phyloP scores from a whole-genome alignment of 2,888 invertebrate genomes.

The Hemistola chrysoprasaria region DNA sequence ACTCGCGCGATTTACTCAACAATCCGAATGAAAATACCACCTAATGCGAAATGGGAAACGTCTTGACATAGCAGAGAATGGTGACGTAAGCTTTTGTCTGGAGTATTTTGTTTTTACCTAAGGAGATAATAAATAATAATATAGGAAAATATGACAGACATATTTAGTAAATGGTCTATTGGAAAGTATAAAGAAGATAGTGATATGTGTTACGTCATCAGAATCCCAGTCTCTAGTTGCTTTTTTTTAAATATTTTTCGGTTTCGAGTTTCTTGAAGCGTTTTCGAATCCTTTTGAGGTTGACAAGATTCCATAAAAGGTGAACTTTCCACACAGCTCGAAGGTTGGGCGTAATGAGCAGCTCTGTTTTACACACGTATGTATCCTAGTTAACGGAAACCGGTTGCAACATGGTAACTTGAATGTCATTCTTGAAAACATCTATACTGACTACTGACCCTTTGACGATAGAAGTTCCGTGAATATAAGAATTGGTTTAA shows the following conservation, averaged over 20 bases:
- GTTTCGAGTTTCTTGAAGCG: slow-evolving; percentile 2
- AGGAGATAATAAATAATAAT: no score
- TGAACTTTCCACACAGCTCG: slow-evolving; percentile 42
- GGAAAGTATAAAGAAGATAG: neutral
- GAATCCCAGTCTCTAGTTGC: no score
- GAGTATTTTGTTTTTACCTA: no score
- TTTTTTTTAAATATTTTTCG: neutral
- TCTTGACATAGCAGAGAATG: slow-evolving; percentile 1
- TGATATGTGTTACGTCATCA: no score
- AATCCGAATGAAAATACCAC: slow-evolving; percentile 10
- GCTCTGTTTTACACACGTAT: slow-evolving; percentile 13
- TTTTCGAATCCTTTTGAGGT: slow-evolving; percentile 15
- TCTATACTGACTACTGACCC: slow-evolving; percentile 12
- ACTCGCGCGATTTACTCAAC: neutral
- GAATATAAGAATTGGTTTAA: no score
- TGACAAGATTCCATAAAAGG: slow-evolving; percentile 45
- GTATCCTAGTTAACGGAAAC: slow-evolving; percentile 14
- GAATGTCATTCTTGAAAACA: slow-evolving; percentile 11
- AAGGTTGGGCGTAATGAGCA: slow-evolving; percentile 10
- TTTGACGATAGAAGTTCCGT: slow-evolving; percentile 4
- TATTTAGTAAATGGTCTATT: no score
- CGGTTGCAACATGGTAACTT: slow-evolving; percentile 12
- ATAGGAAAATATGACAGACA: no score
- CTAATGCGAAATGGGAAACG: slow-evolving; percentile 7
- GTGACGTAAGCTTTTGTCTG: slow-evolving; percentile 5